Percentiles rank a stretch among this genome's conserved stretches.
Conservation (phyloP, 2,888 invertebrate species). For the Hyppa rectilinea region DNA sequence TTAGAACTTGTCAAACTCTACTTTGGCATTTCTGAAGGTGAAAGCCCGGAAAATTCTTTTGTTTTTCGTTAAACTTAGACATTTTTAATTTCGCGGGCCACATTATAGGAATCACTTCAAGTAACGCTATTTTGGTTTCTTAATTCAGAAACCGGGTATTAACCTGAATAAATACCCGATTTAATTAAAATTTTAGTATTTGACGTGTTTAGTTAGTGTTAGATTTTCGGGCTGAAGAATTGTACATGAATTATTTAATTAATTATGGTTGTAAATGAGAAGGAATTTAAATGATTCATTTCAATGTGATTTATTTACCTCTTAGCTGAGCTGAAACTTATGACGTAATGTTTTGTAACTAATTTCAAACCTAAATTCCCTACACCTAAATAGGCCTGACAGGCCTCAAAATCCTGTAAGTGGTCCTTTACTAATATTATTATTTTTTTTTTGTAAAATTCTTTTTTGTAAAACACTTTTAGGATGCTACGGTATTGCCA, state of each 20-base stretch:
- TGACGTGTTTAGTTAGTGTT: too few species aligned
- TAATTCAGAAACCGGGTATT: neutral
- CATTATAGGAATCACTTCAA: neutral
- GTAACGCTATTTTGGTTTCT: neutral
- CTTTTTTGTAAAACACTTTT: neutral
- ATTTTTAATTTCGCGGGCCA: too few species aligned
- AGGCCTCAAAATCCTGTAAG: too few species aligned
- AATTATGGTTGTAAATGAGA: neutral
- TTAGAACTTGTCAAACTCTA: neutral
- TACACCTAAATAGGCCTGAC: too few species aligned
- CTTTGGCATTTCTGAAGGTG: too few species aligned
- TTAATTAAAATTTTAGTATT: too few species aligned
- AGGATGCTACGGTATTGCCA: too few species aligned
- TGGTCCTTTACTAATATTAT: too few species aligned
- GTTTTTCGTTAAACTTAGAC: too few species aligned
- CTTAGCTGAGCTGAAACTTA: neutral
- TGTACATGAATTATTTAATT: neutral
- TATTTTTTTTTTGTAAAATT: too few species aligned
- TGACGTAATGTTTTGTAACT: constrained; percentile 9
- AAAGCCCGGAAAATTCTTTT: too few species aligned
- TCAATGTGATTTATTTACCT: constrained; percentile 21
- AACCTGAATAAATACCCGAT: neutral
- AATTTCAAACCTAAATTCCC: neutral
- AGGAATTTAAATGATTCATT: neutral
- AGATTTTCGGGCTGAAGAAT: neutral